A percentile compares a stretch with the other conserved stretches of the same genome.
Conservation (phyloP, 2,113 vertebrate genomes). For the Thomomys bottae region DNA sequence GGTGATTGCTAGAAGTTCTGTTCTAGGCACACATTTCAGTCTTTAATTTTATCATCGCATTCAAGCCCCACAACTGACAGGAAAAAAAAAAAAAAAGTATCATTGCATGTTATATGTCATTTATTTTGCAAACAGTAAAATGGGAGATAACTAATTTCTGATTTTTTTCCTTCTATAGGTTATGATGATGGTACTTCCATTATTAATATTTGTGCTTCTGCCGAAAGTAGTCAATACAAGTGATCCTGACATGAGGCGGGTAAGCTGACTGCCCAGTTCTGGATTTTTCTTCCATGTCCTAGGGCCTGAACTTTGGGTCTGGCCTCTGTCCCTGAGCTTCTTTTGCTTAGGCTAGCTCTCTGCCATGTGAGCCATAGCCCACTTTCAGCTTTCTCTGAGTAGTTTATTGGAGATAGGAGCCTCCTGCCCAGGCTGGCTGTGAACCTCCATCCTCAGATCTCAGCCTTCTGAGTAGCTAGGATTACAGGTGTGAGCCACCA, state of each 20-base stretch:
- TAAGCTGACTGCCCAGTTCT: conserved; percentile 75
- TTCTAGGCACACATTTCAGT: background rate
- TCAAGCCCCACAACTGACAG: too few species aligned
- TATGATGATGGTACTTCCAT: conserved; percentile 99
- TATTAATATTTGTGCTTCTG: conserved; percentile 97
- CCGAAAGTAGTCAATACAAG: conserved; percentile 99
- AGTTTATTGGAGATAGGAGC: background rate
- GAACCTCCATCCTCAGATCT: background rate
- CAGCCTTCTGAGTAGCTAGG: background rate
- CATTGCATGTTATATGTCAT: conserved; percentile 13
- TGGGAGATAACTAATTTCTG: conserved; percentile 32
- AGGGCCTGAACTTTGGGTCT: background rate
- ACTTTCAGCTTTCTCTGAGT: background rate
- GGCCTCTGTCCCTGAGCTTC: background rate
- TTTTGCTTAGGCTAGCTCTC: too few species aligned
- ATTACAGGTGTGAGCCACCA: too few species aligned
- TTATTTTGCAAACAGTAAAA: conserved; percentile 33
- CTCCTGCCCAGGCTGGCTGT: background rate
- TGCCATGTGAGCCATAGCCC: background rate
- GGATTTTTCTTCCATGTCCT: background rate
- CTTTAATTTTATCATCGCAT: conserved; percentile 36
- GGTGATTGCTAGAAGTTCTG: background rate
- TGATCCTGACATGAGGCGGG: conserved; percentile 99
- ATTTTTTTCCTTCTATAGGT: conserved; percentile 86
- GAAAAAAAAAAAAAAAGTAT: too few species aligned